Percentiles rank a stretch among this genome's conserved stretches.
phyloP scores from a whole-genome alignment of 1,140 invertebrate genomes.

The Andrena cerasifolii region DNA sequence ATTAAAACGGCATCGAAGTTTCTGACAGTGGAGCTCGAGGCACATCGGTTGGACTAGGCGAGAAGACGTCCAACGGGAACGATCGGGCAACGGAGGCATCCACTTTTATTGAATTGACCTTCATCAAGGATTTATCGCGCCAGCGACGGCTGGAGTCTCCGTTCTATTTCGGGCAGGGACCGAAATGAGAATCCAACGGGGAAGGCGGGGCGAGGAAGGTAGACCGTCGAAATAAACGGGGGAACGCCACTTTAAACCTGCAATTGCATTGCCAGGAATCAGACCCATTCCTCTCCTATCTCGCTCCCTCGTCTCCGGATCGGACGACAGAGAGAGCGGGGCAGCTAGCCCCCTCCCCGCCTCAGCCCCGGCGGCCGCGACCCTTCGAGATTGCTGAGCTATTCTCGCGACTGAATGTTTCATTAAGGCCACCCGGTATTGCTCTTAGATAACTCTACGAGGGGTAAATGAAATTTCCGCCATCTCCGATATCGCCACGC shows the following conservation, averaged over 20 bases:
- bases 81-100: constrained; percentile 38
- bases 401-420: constrained; percentile 83
- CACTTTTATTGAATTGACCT: constrained; percentile 60
- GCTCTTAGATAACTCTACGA: constrained; percentile 83
- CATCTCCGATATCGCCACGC: constrained; percentile 81
- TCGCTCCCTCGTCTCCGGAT: constrained; percentile 40
- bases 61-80: constrained; percentile 9
- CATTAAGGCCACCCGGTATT: constrained; percentile 83
- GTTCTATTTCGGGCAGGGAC: constrained; percentile 61
- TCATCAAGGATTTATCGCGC: constrained; percentile 55
- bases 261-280: constrained; percentile 83
- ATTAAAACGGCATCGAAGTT: neutral
- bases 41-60: neutral
- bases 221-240: constrained; percentile 80
- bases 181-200: constrained; percentile 64
- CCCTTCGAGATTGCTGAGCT: constrained; percentile 83
- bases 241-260: constrained; percentile 82
- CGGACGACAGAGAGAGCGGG: constrained; percentile 46
- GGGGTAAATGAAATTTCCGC: constrained; percentile 83
- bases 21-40: neutral
- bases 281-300: constrained; percentile 78
- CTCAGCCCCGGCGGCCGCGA: constrained; percentile 67
- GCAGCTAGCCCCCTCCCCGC: constrained; percentile 56
- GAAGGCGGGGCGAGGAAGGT: constrained; percentile 64
- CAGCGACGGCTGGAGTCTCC: constrained; percentile 48